Evolutionary conservation across 2,797 vertebrate species (phyloP).

Genomic region (Graptemys geographica): DNA sequence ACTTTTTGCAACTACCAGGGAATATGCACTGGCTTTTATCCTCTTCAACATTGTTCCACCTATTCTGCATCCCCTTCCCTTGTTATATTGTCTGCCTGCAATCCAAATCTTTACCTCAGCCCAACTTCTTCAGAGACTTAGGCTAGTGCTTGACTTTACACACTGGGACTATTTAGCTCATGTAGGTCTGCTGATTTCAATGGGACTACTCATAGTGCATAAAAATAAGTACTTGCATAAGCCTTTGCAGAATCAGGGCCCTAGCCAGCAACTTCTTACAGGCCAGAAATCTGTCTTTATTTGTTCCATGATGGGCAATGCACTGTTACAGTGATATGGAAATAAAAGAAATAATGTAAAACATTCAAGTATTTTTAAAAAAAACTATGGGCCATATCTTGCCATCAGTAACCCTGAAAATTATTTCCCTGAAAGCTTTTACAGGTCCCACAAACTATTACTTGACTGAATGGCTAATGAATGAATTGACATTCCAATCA

Average conservation of each 20-base stretch:
- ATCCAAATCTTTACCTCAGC: background rate
- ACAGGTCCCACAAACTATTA: background rate
- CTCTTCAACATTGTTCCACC: background rate
- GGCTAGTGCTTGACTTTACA: background rate
- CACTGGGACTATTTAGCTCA: background rate
- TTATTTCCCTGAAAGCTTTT: background rate
- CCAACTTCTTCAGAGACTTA: fast-evolving
- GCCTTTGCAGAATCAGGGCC: background rate
- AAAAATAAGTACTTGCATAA: background rate
- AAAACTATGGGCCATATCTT: background rate
- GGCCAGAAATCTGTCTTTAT: background rate
- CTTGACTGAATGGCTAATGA: background rate
- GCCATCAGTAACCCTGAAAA: background rate
- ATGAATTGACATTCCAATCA: background rate
- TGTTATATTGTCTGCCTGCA: background rate
- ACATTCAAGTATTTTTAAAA: background rate
- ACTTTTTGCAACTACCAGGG: background rate
- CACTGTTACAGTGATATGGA: background rate
- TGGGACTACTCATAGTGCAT: background rate
- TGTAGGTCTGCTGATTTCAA: background rate
- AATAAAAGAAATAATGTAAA: background rate
- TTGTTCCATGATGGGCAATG: background rate
- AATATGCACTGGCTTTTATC: background rate
- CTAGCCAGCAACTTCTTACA: fast-evolving
- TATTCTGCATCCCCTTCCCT: background rate